Conservation (phyloP, 2,888 invertebrate species). For the Galerucella calmariensis region DNA sequence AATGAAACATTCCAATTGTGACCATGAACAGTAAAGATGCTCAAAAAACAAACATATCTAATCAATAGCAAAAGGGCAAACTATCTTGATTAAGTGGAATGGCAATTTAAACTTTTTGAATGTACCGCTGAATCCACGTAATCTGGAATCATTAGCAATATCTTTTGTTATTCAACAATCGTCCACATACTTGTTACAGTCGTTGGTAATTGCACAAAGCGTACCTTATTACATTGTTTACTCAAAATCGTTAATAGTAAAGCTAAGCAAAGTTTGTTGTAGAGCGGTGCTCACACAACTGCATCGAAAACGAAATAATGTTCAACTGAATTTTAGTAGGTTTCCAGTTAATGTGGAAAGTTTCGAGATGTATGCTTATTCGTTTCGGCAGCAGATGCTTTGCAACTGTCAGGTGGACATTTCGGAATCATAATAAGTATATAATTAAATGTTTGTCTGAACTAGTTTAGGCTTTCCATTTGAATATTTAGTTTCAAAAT, state of each 20-base stretch:
- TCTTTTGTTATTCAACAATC: neutral
- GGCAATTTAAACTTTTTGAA: neutral
- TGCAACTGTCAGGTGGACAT: neutral
- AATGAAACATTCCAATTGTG: too few species aligned
- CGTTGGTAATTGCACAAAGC: neutral
- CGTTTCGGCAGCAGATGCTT: neutral
- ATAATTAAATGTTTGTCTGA: neutral
- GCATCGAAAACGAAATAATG: neutral
- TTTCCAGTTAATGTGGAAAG: slow-evolving; percentile 2
- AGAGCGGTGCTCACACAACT: neutral
- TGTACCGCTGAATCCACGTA: neutral
- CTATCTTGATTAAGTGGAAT: neutral
- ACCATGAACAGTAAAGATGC: too few species aligned
- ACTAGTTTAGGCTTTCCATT: neutral
- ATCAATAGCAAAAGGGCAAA: too few species aligned
- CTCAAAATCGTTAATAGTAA: neutral
- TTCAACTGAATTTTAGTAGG: neutral
- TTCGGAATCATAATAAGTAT: neutral
- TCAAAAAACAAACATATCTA: too few species aligned
- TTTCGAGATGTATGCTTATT: neutral
- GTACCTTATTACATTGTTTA: neutral
- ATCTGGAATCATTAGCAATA: neutral
- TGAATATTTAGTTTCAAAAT: neutral
- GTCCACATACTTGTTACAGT: neutral
- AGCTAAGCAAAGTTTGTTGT: neutral